phyloP scores from a whole-genome alignment of 2,113 vertebrate genomes.

The Sebastes fasciatus region DNA sequence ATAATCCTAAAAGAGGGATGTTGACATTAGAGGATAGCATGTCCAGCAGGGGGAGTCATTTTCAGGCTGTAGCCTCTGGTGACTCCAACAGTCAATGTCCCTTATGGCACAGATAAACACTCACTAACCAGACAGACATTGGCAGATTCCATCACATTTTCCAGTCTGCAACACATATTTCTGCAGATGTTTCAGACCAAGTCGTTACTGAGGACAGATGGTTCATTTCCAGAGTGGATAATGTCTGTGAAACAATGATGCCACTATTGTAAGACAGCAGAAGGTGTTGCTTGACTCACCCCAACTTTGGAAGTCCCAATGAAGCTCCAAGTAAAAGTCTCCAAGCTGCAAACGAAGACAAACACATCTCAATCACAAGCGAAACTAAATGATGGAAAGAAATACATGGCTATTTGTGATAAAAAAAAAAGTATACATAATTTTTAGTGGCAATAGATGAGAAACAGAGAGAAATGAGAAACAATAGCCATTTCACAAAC shows the following conservation, averaged over 20 bases:
- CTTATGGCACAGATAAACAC: background rate
- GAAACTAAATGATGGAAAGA: background rate
- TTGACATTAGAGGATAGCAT: background rate
- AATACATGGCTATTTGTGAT: background rate
- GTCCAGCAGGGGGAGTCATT: conserved; percentile 61
- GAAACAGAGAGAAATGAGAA: background rate
- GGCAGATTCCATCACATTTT: conserved; percentile 8
- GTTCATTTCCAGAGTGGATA: conserved; percentile 6
- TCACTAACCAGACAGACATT: conserved; percentile 1
- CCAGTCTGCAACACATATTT: background rate
- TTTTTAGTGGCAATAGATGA: background rate
- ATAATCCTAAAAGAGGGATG: background rate
- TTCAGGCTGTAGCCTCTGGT: background rate
- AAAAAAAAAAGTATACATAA: background rate
- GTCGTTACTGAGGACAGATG: background rate
- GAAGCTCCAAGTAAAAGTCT: conserved; percentile 99
- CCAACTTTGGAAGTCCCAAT: conserved; percentile 99
- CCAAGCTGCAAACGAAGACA: conserved; percentile 89
- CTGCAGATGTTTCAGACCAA: background rate
- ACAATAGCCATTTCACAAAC: background rate
- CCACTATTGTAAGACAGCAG: background rate
- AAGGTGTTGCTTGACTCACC: conserved; percentile 86
- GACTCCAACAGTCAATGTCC: background rate
- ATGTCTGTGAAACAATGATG: background rate
- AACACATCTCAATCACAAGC: conserved; percentile 34